These are phyloP conservation scores for Caerostris extrusa DNA, from an alignment of 1,140 invertebrate species.

Conservation along the genomic window DNA sequence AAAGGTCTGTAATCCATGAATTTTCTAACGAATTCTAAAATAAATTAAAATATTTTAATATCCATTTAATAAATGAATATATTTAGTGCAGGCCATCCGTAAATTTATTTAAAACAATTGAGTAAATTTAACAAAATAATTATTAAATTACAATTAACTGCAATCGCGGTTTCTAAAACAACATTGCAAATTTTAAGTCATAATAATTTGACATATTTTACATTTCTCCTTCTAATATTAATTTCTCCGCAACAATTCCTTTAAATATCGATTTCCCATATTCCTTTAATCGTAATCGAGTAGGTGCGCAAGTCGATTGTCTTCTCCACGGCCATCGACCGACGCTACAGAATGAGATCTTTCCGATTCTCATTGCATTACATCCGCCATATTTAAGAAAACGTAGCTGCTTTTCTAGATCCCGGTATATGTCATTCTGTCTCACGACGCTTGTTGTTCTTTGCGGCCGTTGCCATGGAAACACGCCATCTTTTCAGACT, in stretches of 20 bases:
- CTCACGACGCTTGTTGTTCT: constrained; percentile 67
- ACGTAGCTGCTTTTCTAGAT: constrained; percentile 64
- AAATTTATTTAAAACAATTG: too few species aligned
- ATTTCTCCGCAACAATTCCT: not conserved
- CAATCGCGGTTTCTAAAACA: too few species aligned
- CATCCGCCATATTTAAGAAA: constrained; percentile 76
- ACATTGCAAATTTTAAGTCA: too few species aligned
- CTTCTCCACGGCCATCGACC: not conserved
- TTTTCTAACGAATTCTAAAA: too few species aligned
- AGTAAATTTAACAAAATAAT: too few species aligned
- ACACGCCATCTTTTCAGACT: constrained; percentile 73
- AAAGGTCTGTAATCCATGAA: too few species aligned
- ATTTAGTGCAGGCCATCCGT: too few species aligned
- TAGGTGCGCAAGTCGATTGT: not conserved
- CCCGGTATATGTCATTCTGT: constrained; percentile 67
- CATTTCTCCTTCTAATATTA: not conserved
- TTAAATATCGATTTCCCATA: not conserved
- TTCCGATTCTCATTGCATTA: constrained; percentile 56
- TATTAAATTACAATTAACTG: too few species aligned
- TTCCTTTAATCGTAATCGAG: not conserved
- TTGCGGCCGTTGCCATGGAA: constrained; percentile 33
- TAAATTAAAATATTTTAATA: too few species aligned
- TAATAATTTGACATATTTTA: too few species aligned
- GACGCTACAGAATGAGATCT: not conserved
- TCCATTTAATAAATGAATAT: too few species aligned